Conservation (phyloP, 2,888 invertebrate species). For the Drosophila limbata region DNA sequence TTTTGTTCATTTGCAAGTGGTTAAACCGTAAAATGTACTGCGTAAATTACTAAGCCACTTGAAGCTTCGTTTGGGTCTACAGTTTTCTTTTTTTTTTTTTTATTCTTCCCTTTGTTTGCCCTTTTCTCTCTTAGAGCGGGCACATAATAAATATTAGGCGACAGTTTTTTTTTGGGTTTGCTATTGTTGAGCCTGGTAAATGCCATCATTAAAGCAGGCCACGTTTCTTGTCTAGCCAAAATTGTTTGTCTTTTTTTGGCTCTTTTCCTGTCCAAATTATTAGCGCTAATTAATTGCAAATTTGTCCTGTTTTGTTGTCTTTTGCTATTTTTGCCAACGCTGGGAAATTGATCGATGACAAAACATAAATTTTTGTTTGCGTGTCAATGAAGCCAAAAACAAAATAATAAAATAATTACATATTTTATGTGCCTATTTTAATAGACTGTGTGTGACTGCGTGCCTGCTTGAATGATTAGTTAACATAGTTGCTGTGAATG, state of each 20-base stretch:
- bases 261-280: conserved; percentile 36
- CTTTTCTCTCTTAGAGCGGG: conserved; percentile 3
- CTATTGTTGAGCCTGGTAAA: conserved; percentile 39
- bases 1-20: conserved; percentile 17
- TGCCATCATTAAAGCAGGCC: conserved; percentile 64
- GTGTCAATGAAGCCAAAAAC: conserved; percentile 35
- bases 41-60: conserved; percentile 45
- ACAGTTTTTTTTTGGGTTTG: conserved; percentile 48
- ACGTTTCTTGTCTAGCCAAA: conserved; percentile 55
- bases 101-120: conserved; percentile 16
- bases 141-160: conserved; percentile 63
- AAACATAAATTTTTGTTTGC: conserved; percentile 41
- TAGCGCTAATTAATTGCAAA: conserved; percentile 75
- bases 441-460: conserved; percentile 1
- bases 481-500: conserved; percentile 6
- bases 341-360: conserved; percentile 62
- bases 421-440: conserved; percentile 9
- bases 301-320: conserved; percentile 41
- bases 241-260: conserved; percentile 1
- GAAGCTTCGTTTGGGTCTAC: conserved; percentile 28
- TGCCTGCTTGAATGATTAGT: conserved; percentile 5
- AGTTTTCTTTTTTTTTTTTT: conserved; percentile 1
- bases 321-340: conserved; percentile 29
- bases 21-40: conserved; percentile 47
- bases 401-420: conserved; percentile 14